Base-by-base conservation (phyloP, 1,140 invertebrate species). In the Tetramorium parvispinum region DNA sequence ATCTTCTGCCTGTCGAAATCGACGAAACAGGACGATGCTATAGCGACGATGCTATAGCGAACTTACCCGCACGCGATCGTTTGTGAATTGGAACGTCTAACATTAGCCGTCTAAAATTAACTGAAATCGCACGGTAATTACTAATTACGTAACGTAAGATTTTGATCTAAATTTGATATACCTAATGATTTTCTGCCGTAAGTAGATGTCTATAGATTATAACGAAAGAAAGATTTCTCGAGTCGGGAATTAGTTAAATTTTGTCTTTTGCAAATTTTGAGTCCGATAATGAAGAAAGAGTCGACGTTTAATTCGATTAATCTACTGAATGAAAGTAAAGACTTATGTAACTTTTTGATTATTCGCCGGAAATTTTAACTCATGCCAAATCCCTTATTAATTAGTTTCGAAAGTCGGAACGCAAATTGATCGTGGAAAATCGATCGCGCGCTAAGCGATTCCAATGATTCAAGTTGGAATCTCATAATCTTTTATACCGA, bases 21-120 rank as follows among this genome's bases (percentile, higher is more conserved):
- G 79, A 83, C 79, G 18, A 83, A 83, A 83, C 79, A 37, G 59
- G 18, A 55, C 13, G 43, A 18, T 75, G 55, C 79, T 73, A 75
- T 75, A 61, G 79, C 79, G 53, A 75, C 79, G 40, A 32, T 32
- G 32, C 32, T 32, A 32, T 32, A 32, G 32, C 32, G 32, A 37
- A 18, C 79, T 57, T 21, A 4, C 61, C 73, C 13, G 11, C 79
- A 82, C 51, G 66, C 79, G 53, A 82, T 37, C 53, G 21, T 49
- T 40, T 82, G 18, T 27, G 7, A 82, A 57, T 3, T 73, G 24
- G 37, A 73, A 73, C 66, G 43, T 66, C 77, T 66, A 37, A 66
- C 66, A 51, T 11, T 79, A 77, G 37, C 21, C 4, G 8, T 61
- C 5, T 53, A 43, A 66, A 66, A 21, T 13, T 18, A 43, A 43